Base-by-base conservation (phyloP, 2,797 vertebrate species). In the Dipus sagitta region DNA sequence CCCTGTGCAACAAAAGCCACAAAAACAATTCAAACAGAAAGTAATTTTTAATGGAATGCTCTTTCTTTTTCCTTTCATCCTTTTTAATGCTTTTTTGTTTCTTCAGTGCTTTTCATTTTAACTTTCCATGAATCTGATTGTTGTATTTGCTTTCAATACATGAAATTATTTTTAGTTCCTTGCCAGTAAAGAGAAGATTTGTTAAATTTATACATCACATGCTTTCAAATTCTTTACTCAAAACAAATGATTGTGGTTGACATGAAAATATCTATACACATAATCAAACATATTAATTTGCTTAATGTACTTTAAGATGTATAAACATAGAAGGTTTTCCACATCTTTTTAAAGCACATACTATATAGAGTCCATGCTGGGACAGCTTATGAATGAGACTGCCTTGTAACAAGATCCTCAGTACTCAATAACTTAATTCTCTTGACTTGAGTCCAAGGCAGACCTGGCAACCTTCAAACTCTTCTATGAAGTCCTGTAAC, bases 391-490 rank as follows among this genome's bases (percentile, higher is more conserved):
- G 89, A 90, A 93, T 67, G 71, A 90, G 79, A 84, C 79, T 86
- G 71, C 72, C 88, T 84, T 92, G 93, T 96, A 96, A 95, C 90
- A 72, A 95, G 86, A 96, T 71, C 91, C 67, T 95, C 32, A 2
- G 68, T 65, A 79, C 75, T 94, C 93, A 92, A 74, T 94, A 92
- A 96, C 90, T 92, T 95, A 92, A 96, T 89, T 92, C 92, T 86
- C 65, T 96, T 96, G 90, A 94, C 93, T 75, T 79, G 83, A 52
- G 88, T 96, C 94, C 92, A 97, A 94, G 54, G 72, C 89, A 94
- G 93, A 89, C 83, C 96, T 96, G 90, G 93, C 93, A 94, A 68
- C 88, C 83, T 90, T 95, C 96, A 96, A 94, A 93, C 77, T 94
- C 86, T 68, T 86, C 94, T 85, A 6, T 24, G 72, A 42, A 90